A percentile compares a stretch with the other conserved stretches of the same genome.
Conservation (phyloP, 37 sponge, comb jelly and placozoan species). For the Agelas oroides region DNA sequence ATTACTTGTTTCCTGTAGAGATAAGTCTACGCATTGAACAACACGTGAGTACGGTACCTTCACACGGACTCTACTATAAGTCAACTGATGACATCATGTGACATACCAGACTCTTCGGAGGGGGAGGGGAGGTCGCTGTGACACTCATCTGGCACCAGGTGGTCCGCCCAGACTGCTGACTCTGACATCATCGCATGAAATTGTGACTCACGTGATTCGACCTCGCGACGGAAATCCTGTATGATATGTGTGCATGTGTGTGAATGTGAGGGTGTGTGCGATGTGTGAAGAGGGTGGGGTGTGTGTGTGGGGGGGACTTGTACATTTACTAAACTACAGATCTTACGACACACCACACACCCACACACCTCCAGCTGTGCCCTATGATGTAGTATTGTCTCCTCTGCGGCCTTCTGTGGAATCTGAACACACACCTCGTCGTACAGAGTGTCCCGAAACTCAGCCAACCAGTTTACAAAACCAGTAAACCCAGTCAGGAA, state of each 20-base stretch:
- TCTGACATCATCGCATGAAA: neutral
- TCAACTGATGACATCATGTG: no score
- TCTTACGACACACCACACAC: no score
- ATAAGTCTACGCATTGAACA: no score
- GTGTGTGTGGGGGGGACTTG: no score
- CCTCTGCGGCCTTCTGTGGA: conserved; percentile 9
- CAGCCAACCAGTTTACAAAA: conserved; percentile 35
- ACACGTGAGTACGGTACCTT: no score
- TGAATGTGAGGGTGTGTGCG: neutral
- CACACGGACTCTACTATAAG: no score
- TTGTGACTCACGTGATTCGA: neutral
- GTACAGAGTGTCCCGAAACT: conserved; percentile 7
- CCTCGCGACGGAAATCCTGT: conserved; percentile 7
- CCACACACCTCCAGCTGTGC: conserved; percentile 20
- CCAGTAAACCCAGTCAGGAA: conserved; percentile 10
- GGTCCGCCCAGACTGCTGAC: conserved; percentile 16
- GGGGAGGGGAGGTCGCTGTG: conserved; percentile 30
- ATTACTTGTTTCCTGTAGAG: no score
- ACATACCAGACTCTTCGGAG: conserved; percentile 8
- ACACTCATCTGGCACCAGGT: conserved; percentile 9
- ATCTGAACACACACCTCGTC: conserved; percentile 37
- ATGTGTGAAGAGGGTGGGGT: no score
- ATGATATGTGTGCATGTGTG: neutral
- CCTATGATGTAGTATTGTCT: conserved; percentile 4
- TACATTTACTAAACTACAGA: no score